Conservation (phyloP, 2,888 invertebrate genomes). For the Ferrisia virgata region DNA sequence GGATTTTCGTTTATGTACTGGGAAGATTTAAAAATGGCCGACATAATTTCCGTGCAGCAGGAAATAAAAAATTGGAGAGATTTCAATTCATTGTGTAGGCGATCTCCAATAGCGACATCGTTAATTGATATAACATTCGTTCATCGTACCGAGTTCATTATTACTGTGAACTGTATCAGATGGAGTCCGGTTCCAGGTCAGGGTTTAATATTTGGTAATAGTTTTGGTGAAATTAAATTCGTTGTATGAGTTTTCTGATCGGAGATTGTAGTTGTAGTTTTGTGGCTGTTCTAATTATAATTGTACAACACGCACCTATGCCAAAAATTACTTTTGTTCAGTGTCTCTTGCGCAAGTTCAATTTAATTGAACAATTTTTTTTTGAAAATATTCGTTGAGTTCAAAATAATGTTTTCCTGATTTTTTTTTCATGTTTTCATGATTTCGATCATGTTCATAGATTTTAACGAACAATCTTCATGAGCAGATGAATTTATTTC, state of each 20-base stretch:
- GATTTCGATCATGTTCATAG: no score
- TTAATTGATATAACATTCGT: conserved; percentile 43
- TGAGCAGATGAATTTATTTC: no score
- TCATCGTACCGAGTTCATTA: conserved; percentile 55
- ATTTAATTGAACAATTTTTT: background rate
- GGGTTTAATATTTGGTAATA: conserved; percentile 81
- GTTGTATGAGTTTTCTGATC: background rate
- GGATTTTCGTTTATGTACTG: conserved; percentile 70
- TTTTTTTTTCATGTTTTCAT: background rate
- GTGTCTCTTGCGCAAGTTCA: background rate
- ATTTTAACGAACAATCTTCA: no score
- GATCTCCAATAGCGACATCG: conserved; percentile 39
- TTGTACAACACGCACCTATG: background rate
- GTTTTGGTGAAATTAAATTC: conserved; percentile 69
- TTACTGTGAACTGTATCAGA: conserved; percentile 77
- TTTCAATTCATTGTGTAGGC: background rate
- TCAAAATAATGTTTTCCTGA: background rate
- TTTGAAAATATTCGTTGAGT: background rate
- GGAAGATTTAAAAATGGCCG: conserved; percentile 36
- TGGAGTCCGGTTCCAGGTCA: conserved; percentile 82
- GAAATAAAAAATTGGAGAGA: conserved; percentile 46
- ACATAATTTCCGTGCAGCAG: conserved; percentile 50
- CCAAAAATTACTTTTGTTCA: background rate
- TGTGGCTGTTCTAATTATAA: background rate
- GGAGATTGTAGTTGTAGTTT: background rate